phyloP scores from a whole-genome alignment of 2,888 invertebrate genomes.

The Tenodera sinensis region DNA sequence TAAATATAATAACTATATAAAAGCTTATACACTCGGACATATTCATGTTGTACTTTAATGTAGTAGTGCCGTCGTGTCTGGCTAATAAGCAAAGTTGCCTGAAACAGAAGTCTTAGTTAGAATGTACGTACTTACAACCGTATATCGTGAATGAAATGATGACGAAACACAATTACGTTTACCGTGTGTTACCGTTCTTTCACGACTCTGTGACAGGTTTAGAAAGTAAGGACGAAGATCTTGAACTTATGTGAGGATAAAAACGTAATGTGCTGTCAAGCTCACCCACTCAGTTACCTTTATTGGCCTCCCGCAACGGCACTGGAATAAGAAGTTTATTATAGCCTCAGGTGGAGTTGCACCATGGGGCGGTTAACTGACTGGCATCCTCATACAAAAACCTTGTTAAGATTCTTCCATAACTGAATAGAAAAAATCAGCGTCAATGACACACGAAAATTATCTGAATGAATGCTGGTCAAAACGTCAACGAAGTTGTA shows the following conservation, averaged over 20 bases:
- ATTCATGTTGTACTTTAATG: too few species aligned
- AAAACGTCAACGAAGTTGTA: too few species aligned
- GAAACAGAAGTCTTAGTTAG: too few species aligned
- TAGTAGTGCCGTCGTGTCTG: too few species aligned
- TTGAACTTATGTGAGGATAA: not conserved
- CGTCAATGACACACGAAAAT: too few species aligned
- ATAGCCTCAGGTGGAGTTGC: not conserved
- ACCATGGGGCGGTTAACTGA: not conserved
- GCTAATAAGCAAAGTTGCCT: too few species aligned
- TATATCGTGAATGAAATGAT: not conserved
- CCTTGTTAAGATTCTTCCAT: too few species aligned
- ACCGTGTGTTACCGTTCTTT: not conserved
- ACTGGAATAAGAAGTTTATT: not conserved
- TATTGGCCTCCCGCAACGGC: not conserved
- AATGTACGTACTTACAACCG: too few species aligned
- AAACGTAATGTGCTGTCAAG: not conserved
- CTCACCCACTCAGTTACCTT: not conserved
- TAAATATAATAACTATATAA: too few species aligned
- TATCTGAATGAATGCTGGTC: too few species aligned
- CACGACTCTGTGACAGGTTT: not conserved
- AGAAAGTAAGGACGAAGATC: not conserved
- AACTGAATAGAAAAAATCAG: too few species aligned
- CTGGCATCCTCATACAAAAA: not conserved
- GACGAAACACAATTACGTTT: not conserved
- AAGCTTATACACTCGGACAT: too few species aligned